phyloP scores from a whole-genome alignment of 2,113 vertebrate genomes.

The Narcine bancroftii region DNA sequence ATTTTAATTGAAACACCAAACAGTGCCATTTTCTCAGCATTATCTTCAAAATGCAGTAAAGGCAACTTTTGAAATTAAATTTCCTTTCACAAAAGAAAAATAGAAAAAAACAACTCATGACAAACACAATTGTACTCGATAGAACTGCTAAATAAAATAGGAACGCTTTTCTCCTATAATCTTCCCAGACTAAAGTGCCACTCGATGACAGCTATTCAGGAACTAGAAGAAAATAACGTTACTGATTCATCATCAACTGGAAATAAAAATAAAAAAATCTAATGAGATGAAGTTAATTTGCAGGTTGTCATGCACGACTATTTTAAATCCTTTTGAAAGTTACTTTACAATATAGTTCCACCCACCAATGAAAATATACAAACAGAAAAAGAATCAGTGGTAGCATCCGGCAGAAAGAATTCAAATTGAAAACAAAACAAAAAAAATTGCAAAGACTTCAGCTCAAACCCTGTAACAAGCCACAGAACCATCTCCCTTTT shows the following conservation, averaged over 20 bases:
- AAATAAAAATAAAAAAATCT: constrained; percentile 19
- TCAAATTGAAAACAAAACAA: not conserved
- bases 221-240: not conserved
- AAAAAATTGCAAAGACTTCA: not conserved
- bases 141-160: constrained; percentile 19
- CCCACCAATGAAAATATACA: not conserved
- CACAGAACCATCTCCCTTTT: not conserved
- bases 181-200: constrained; percentile 9
- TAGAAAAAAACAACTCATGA: not conserved
- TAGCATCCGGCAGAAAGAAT: not conserved
- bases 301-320: not conserved
- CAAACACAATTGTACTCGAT: constrained; percentile 31
- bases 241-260: not conserved
- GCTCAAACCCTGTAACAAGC: not conserved
- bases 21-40: constrained; percentile 32
- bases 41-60: not conserved
- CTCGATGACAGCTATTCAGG: constrained; percentile 22
- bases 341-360: not conserved
- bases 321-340: not conserved
- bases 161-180: constrained; percentile 1
- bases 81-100: constrained; percentile 9
- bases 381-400: not conserved
- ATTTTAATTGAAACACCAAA: not conserved
- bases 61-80: constrained; percentile 31
- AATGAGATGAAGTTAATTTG: constrained; percentile 3